Base-by-base conservation (phyloP, 2,113 vertebrate genomes). In the Bostrychus sinensis region DNA sequence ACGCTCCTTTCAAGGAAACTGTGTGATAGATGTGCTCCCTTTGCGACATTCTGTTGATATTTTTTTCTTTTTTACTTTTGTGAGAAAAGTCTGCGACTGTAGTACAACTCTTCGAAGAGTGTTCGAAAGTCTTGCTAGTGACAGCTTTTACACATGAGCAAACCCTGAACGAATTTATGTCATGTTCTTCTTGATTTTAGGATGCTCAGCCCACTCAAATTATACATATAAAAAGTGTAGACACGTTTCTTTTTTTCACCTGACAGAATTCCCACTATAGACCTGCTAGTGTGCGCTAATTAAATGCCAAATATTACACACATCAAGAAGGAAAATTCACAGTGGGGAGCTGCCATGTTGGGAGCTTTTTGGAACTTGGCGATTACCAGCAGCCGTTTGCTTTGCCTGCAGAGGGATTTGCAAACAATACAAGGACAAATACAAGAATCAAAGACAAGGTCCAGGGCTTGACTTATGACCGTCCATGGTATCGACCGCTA, bases 291-390 rank as follows among this genome's bases (percentile, higher is more conserved):
- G 53, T 37, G 25, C 26, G 45, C 63, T 86, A 85, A 88, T 86
- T 84, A 87, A 86, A 84, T 56, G 56, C 32, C 34, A 56, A 61
- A 77, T 78, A 82, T 83, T 83, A 73, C 68, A 77, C 59, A 68
- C 55, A 59, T 72, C 36, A 26, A 53, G 50, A 61, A 66, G 55
- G 63, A 62, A 36, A 70, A 62, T 25, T 72, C 59, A 69, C 66
- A 59, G 20, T 45, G 57, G 69, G 43, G 56, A 20, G 34, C 30
- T 65, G 60, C 17, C 20, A 38, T 69, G 62, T 56, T 56, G 55
- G 20, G 30, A 30, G 70, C 41, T 65, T 69, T 68, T 66, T 80
- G 48, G 20, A 26, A 53, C 50, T 32, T 38, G 36, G 57, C 71
- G 74, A 80, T 81, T 77, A 74, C 56, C 59, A 78, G 66, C 55